These are phyloP conservation scores for Stictonetta naevosa DNA, from an alignment of 2,113 vertebrate species.

Conservation along the genomic window DNA sequence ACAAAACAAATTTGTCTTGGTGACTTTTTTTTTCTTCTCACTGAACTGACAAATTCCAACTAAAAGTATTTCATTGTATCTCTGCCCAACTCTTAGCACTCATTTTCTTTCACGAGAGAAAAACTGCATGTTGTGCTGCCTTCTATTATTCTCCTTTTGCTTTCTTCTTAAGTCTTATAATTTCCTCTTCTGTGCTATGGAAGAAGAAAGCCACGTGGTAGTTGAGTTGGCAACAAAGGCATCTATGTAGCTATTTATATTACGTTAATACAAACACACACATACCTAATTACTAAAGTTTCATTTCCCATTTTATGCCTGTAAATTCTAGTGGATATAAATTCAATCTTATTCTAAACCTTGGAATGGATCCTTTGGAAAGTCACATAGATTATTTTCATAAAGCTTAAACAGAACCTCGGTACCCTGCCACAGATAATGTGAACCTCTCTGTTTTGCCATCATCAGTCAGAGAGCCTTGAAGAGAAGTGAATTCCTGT, in stretches of 20 bases:
- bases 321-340: not conserved
- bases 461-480: not conserved
- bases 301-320: not conserved
- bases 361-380: not conserved
- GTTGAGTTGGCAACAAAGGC: not conserved
- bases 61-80: not conserved
- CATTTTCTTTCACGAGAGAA: not conserved
- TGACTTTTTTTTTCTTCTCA: not conserved
- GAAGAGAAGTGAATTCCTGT: not conserved
- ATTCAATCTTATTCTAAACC: not conserved
- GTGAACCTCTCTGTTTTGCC: not conserved
- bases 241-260: not conserved
- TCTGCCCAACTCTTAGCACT: not conserved
- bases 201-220: not conserved
- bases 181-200: not conserved
- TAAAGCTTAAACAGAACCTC: not conserved
- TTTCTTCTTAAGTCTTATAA: not conserved
- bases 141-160: not conserved
- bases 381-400: not conserved
- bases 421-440: not conserved
- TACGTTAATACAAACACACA: not conserved
- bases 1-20: not conserved
- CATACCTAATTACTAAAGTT: not conserved
- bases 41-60: not conserved
- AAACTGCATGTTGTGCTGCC: not conserved